phyloP scores from a whole-genome alignment of 2,888 invertebrate species.

The Rhagonycha lutea region DNA sequence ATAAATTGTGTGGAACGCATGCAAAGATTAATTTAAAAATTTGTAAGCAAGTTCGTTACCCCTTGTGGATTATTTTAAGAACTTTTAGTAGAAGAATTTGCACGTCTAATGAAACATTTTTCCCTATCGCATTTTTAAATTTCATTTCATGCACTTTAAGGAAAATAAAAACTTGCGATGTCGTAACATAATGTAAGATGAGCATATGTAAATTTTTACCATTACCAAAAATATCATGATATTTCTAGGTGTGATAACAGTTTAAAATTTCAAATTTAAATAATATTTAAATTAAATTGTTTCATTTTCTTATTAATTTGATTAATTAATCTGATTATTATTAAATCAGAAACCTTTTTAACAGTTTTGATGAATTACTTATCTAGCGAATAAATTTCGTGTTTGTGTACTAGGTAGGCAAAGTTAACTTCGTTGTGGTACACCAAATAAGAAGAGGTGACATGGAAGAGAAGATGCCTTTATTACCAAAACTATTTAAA shows the following conservation, averaged over 20 bases:
- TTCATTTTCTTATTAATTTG: too few species aligned
- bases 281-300: not conserved
- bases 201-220: not conserved
- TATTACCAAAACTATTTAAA: not conserved
- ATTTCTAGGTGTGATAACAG: not conserved
- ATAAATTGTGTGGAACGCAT: not conserved
- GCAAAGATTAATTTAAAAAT: slow-evolving; percentile 3
- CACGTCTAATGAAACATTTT: slow-evolving; percentile 6
- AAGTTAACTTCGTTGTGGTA: not conserved
- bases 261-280: not conserved
- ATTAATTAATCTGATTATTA: too few species aligned
- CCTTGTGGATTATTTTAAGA: slow-evolving; percentile 10
- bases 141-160: slow-evolving; percentile 5
- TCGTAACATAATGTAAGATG: not conserved
- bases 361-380: not conserved
- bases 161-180: not conserved
- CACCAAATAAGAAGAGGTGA: not conserved
- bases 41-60: slow-evolving; percentile 6
- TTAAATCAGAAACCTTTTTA: too few species aligned
- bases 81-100: slow-evolving; percentile 6
- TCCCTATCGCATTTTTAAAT: slow-evolving; percentile 11
- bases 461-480: not conserved
- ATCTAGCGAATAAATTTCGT: not conserved
- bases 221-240: too few species aligned
- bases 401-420: not conserved